A percentile compares a stretch with the other conserved stretches of the same genome.
Evolutionary conservation across 2,888 invertebrate species (phyloP).

Genomic region (Ichneumoninae sp.): DNA sequence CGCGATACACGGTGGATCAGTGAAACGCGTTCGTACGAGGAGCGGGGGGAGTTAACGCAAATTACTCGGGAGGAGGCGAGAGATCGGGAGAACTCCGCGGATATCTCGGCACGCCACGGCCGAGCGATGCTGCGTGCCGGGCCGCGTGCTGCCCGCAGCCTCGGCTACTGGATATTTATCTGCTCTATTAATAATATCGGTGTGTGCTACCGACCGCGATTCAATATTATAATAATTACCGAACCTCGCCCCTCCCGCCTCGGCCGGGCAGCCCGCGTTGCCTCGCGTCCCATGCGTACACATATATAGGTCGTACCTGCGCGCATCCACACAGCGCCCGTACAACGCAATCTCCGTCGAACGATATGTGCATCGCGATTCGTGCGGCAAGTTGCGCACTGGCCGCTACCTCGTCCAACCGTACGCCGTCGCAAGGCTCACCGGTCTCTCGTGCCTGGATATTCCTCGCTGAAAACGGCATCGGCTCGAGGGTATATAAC

Average conservation of each 20-base stretch:
- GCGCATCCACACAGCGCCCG: neutral
- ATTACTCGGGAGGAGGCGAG: conserved; percentile 30
- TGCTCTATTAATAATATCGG: conserved; percentile 61
- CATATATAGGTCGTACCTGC: neutral
- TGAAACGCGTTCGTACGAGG: neutral
- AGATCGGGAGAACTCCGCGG: conserved; percentile 6
- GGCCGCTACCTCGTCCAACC: neutral
- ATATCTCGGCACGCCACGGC: conserved; percentile 29
- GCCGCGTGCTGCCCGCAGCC: conserved; percentile 21
- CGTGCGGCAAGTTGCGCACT: neutral
- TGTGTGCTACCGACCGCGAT: conserved; percentile 34
- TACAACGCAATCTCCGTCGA: conserved; percentile 10
- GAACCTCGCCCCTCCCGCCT: conserved; percentile 37
- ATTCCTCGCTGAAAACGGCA: neutral
- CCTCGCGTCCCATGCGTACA: neutral
- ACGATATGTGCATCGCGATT: conserved; percentile 23
- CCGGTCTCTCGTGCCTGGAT: neutral
- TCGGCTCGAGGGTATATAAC: conserved; percentile 7
- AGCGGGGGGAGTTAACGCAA: conserved; percentile 2
- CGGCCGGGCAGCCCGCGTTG: conserved; percentile 11
- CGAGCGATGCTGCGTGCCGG: conserved; percentile 8
- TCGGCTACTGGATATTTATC: conserved; percentile 54
- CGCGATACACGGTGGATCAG: neutral
- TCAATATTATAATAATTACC: conserved; percentile 49
- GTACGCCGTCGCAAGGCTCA: neutral